Base-by-base conservation (phyloP, 1,140 invertebrate species). In the Scaptomyza graminum region DNA sequence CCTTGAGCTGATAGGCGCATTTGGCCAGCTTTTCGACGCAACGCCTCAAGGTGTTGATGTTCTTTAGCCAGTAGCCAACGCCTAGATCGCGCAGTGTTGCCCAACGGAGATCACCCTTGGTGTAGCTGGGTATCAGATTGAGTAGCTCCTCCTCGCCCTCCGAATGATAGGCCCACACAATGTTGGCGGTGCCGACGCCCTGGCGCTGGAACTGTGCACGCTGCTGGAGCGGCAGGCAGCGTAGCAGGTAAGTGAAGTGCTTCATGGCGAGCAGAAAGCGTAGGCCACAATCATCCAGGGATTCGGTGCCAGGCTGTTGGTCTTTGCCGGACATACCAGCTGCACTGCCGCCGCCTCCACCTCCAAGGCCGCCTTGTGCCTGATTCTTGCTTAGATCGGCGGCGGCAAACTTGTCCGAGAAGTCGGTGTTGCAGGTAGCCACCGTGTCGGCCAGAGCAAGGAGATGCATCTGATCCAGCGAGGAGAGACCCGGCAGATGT, bases 151-250 rank as follows among this genome's bases (percentile, higher is more conserved):
- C 98, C 92, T 99, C 97, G 28, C 97, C 97, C 92, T 99, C 99
- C 0, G 98, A 99, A 93, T 99, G 99, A 92, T 98, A 99, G 1
- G 98, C 99, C 99, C 99, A 99, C 8, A 99, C 98, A 11, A 99
- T 93, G 92, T 99, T 98, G 61, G 97, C 96, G 1, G 97, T 96
- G 5, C 96, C 96, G 0, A 99, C 95, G 12, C 99, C 99, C 73
- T 96, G 95, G 61, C 96, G 95, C 89, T 98, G 97, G 62, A 99
- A 95, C 56, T 95, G 94, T 0, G 96, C 95, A 43, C 98, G 93
- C 91, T 99, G 98, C 2, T 94, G 95, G 3, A 98, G 92, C 0
- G 98, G 98, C 28, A 99, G 93, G 85, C 98, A 99, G 5, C 94
- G 93, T 46, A 98, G 90, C n/a, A 99, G 92, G 92, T 99, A 99